phyloP scores from a whole-genome alignment of 1,140 invertebrate species.

The Lethocerus indicus region DNA sequence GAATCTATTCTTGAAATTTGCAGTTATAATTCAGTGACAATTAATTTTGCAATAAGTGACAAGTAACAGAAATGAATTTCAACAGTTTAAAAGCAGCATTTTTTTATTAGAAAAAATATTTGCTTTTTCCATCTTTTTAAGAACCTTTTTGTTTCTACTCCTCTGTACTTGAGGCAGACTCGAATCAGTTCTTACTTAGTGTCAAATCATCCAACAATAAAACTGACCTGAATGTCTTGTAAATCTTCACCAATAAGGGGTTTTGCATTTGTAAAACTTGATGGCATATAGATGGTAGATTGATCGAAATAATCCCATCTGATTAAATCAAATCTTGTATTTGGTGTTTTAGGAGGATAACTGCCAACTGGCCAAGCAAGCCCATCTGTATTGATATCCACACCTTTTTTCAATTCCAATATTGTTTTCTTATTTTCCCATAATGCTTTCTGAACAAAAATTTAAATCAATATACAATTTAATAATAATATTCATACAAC shows the following conservation, averaged over 20 bases:
- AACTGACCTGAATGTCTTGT: conserved; percentile 37
- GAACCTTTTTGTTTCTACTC: too few species aligned
- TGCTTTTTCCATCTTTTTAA: too few species aligned
- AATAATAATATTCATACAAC: too few species aligned
- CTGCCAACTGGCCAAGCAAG: conserved; percentile 68
- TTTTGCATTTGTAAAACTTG: conserved; percentile 42
- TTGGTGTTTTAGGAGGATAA: conserved; percentile 41
- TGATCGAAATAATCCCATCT: conserved; percentile 70
- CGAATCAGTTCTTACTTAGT: too few species aligned
- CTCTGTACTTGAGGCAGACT: too few species aligned
- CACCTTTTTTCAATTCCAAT: conserved; percentile 24
- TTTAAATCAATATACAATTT: background rate
- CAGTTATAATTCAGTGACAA: too few species aligned
- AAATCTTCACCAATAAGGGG: conserved; percentile 38
- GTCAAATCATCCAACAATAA: too few species aligned
- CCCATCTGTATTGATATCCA: conserved; percentile 18
- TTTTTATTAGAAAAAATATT: too few species aligned
- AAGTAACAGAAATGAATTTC: too few species aligned
- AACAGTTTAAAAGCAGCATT: too few species aligned
- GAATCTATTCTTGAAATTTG: too few species aligned
- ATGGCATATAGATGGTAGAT: conserved; percentile 58
- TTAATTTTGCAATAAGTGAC: too few species aligned
- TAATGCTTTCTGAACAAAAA: conserved; percentile 18
- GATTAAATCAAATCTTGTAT: conserved; percentile 68
- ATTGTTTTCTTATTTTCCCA: conserved; percentile 31